Base-by-base conservation (phyloP, 2,888 invertebrate species). In the Autographa gamma region DNA sequence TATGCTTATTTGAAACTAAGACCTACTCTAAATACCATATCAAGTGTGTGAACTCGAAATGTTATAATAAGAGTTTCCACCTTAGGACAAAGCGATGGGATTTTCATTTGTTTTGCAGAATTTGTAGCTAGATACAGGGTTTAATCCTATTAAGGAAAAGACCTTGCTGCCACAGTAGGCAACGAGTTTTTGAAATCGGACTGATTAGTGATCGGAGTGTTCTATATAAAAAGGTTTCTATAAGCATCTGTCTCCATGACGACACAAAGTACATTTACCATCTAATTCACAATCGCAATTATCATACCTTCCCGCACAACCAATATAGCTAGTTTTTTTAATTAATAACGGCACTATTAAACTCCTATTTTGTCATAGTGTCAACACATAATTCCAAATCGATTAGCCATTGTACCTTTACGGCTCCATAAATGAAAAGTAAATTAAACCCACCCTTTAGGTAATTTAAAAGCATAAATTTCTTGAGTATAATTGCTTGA, bases 401-500 rank as follows among this genome's bases (percentile, higher is more conserved):
- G 67, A 71, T 75, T 61, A 66, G 4, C 34, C 11, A 72, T 60
- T 43, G 19, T 60, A 32, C 65, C 65, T 80, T 66, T 73, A 83
- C 69, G 77, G 69, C 60, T n/a, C 74, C 78, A 62, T 81, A 77
- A 68, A 74, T 73, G 82, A 83, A 84, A 81, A 77, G 77, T 66
- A 63, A 80, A 58, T 76, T 67, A 63, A n/a, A 63, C 48, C 66
- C 69, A 74, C 80, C 84, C 80, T 83, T 82, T 80, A 62, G 2
- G 66, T 68, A 80, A 76, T 79, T 83, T 80, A 81, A 85, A 89
- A 87, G 89, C 88, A 90, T 83, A 84, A 86, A 86, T 87, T 88
- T 86, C 80, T 84, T 81, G 31, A 79, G 83, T 86, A 92, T 93
- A 93, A 93, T 93, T 93, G 90, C 87, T 88, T 82, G 85, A 85